Evolutionary conservation across 2,888 invertebrate species (phyloP), one percentile per base, ranked within the genome.

Genomic region (Platycheirus rosarum): DNA sequence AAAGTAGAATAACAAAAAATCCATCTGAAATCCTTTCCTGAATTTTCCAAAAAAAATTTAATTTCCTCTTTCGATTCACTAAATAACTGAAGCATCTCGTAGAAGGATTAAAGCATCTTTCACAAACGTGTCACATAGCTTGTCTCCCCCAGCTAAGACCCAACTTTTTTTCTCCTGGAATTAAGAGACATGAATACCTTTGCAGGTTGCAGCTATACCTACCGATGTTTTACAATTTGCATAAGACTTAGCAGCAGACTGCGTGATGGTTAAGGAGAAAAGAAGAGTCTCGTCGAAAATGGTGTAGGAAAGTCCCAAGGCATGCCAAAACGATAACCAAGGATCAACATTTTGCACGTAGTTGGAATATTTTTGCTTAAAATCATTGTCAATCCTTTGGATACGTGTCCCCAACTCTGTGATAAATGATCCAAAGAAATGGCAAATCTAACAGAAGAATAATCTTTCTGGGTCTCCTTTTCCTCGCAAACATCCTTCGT

Each of bases 341-440:
- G 77, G 82, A 82, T 82, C 71, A 82, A 82, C 77, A 77, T 77
- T 76, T 73, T 63, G 77, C 82, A 77, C 71, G 82, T 82, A 77
- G 71, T 68, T 68, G 68, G 77, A 77, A 77, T 77, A 73, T 77
- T 68, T 82, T 77, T 82, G 71, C 82, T 68, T 73, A 73, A 70
- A 82, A 82, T 82, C 82, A 77, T 77, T 55, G 82, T 82, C 82
- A 82, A 77, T 82, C 82, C 82, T 77, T 82, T 82, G 71, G 77
- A 71, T 68, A 82, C 82, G 71, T 82, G 77, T 73, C 82, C 68
- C 55, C 68, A 63, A 68, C 66, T 71, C 77, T 55, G 71, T 77
- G 82, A 82, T 82, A 71, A 82, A 82, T 82, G 82, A 71, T 77
- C 77, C 82, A 44, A 68, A 68, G 71, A 77, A 77, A 73, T 49